phyloP scores from a whole-genome alignment of 2,888 invertebrate species.

The Andrena praecox region DNA sequence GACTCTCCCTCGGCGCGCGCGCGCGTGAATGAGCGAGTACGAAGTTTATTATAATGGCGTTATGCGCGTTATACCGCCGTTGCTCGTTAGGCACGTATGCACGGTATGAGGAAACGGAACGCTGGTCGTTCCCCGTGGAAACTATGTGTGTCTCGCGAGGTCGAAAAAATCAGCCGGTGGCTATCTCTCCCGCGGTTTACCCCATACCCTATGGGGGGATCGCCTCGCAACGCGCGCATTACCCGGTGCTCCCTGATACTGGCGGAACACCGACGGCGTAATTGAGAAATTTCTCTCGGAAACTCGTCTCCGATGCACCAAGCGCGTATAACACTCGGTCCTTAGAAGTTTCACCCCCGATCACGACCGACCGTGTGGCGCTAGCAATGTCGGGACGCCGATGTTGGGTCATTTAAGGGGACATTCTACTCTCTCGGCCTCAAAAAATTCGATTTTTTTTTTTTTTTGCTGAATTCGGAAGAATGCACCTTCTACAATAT shows the following conservation, averaged over 20 bases:
- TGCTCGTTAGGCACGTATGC: constrained; percentile 69
- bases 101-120: constrained; percentile 66
- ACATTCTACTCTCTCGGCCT: too few species aligned
- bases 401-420: not conserved
- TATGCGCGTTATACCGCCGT: constrained; percentile 59
- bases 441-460: too few species aligned
- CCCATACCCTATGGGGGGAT: constrained; percentile 32
- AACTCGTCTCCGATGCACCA: constrained; percentile 9
- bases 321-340: not conserved
- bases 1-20: constrained; percentile 1
- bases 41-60: constrained; percentile 70
- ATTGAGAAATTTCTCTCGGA: constrained; percentile 48
- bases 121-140: constrained; percentile 18
- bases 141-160: constrained; percentile 45
- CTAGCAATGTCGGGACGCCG: too few species aligned
- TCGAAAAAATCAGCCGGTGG: constrained; percentile 46
- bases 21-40: constrained; percentile 54
- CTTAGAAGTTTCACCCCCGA: too few species aligned
- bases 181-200: constrained; percentile 38
- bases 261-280: constrained; percentile 13
- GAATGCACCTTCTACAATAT: too few species aligned
- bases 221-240: constrained; percentile 16
- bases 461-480: too few species aligned
- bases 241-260: constrained; percentile 9
- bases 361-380: too few species aligned